Conservation (phyloP, 2,888 invertebrate species). For the Halictus quadricinctus region DNA sequence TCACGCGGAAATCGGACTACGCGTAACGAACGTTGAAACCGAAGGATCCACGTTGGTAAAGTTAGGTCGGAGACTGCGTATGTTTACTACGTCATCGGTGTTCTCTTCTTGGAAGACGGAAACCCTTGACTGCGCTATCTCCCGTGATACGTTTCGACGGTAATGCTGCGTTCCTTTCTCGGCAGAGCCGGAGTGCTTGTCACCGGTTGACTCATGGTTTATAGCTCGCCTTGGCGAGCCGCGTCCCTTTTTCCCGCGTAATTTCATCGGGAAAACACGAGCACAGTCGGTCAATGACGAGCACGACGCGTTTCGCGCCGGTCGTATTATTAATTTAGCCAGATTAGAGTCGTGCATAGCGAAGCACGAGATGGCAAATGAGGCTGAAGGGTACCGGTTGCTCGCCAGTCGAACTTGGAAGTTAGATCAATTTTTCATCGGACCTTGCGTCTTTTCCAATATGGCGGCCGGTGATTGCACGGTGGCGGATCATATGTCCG, state of each 20-base stretch:
- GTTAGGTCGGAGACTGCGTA: not conserved
- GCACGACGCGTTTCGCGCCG: slow-evolving; percentile 4
- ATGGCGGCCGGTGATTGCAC: not conserved
- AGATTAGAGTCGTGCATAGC: slow-evolving; percentile 40
- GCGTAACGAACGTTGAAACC: not conserved
- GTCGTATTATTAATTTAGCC: slow-evolving; percentile 40
- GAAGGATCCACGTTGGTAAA: not conserved
- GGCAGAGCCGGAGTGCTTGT: slow-evolving; percentile 6
- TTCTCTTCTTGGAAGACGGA: slow-evolving; percentile 18
- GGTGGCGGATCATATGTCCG: not conserved
- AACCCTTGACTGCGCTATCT: slow-evolving; percentile 47
- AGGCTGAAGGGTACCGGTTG: not conserved
- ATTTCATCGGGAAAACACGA: slow-evolving; percentile 18
- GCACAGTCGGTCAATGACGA: not conserved
- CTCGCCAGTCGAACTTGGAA: too few species aligned
- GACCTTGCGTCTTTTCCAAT: not conserved
- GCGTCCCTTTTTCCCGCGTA: slow-evolving; percentile 40
- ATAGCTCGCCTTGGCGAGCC: not conserved
- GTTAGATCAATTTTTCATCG: not conserved
- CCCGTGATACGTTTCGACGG: slow-evolving; percentile 7
- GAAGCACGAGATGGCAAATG: not conserved
- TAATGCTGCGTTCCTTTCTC: slow-evolving; percentile 31
- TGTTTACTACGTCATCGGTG: slow-evolving; percentile 44
- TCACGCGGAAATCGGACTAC: not conserved
- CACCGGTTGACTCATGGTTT: not conserved